Conservation (phyloP, 2,113 vertebrate species). For the Corythornis cristatus region DNA sequence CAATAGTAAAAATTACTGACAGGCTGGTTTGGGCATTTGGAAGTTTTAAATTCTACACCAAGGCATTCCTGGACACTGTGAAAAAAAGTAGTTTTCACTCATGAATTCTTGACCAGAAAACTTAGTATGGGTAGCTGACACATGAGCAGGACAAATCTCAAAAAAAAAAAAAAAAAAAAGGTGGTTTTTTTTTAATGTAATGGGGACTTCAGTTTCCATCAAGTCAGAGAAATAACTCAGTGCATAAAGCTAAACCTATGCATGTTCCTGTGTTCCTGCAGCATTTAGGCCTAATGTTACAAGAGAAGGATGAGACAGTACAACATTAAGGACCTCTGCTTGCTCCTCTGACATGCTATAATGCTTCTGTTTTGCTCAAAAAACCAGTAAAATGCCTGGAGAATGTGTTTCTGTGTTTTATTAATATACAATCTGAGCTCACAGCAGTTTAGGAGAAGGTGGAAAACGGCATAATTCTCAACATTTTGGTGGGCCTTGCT, state of each 20-base stretch:
- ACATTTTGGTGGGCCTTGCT: conserved; percentile 20
- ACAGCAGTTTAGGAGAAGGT: background rate
- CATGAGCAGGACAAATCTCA: background rate
- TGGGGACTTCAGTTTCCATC: background rate
- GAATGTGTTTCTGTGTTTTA: background rate
- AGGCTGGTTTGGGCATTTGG: background rate
- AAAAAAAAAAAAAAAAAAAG: background rate
- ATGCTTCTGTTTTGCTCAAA: conserved; percentile 13
- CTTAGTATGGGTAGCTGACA: background rate
- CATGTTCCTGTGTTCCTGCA: background rate
- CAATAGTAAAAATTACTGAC: background rate
- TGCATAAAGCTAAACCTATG: background rate
- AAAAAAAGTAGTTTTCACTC: background rate
- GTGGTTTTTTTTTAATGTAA: background rate
- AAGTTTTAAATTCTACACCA: background rate
- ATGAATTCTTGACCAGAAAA: background rate
- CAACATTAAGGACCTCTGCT: background rate
- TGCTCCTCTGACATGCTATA: background rate
- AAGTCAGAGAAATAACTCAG: background rate
- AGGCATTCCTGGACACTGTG: background rate
- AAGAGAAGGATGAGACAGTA: background rate
- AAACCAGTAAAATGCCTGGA: background rate
- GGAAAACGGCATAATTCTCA: conserved; percentile 4
- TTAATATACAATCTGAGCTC: background rate
- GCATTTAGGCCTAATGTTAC: background rate